Percentiles rank a stretch among this genome's conserved stretches.
These are phyloP conservation scores for Narcine bancroftii DNA, from an alignment of 2,113 vertebrate species.

Conservation along the genomic window DNA sequence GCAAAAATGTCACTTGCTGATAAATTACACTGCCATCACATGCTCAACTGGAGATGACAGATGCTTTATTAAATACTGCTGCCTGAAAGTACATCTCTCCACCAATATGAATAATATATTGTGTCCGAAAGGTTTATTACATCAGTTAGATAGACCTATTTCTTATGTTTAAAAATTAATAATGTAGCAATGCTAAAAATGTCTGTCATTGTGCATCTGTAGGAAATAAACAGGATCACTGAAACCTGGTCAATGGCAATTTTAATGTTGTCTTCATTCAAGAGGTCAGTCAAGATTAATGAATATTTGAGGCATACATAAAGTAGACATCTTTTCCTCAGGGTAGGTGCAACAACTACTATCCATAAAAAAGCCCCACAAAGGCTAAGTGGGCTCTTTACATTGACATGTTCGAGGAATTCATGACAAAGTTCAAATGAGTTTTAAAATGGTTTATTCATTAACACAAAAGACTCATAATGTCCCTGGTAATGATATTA, in stretches of 20 bases:
- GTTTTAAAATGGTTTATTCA: no score
- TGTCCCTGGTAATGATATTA: no score
- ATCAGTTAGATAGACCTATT: not conserved
- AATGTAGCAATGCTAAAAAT: not conserved
- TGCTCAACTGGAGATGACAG: not conserved
- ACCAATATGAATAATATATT: not conserved
- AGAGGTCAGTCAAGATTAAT: not conserved
- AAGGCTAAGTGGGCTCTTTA: no score
- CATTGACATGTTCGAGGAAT: no score
- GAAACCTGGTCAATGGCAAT: not conserved
- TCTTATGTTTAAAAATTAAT: not conserved
- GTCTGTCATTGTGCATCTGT: not conserved
- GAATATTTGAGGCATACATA: no score
- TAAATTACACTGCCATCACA: not conserved
- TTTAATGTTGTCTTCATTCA: not conserved
- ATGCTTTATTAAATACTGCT: not conserved
- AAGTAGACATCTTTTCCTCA: no score
- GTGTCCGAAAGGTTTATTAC: not conserved
- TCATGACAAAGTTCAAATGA: no score
- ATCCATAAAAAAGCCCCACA: no score
- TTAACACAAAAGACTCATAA: no score
- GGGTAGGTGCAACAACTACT: no score
- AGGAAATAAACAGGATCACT: not conserved
- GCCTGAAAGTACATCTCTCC: not conserved
- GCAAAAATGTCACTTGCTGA: conserved; percentile 29